phyloP scores from a whole-genome alignment of 2,797 vertebrate genomes.

The Protonibea diacanthus region DNA sequence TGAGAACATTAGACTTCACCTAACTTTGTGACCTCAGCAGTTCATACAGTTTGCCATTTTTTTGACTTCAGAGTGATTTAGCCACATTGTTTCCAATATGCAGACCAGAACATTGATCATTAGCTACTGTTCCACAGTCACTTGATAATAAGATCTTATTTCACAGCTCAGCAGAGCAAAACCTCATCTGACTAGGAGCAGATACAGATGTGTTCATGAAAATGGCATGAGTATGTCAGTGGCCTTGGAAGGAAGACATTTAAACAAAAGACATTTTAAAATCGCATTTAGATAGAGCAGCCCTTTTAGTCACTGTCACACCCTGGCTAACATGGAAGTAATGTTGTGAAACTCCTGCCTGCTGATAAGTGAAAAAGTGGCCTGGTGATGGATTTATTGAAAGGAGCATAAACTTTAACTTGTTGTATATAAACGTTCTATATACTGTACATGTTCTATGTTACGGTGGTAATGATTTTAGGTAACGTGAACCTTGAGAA shows the following conservation, averaged over 20 bases:
- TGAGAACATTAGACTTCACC: not conserved
- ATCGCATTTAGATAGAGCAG: not conserved
- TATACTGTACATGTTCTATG: not conserved
- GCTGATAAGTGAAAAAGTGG: not conserved
- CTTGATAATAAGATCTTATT: constrained; percentile 50
- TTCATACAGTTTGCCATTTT: not conserved
- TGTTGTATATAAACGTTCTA: not conserved
- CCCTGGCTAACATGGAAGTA: constrained; percentile 2
- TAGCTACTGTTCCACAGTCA: constrained; percentile 14
- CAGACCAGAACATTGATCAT: constrained; percentile 32
- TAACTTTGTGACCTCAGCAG: not conserved
- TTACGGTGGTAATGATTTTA: not conserved
- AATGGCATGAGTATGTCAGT: constrained; percentile 30
- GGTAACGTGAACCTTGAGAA: not conserved
- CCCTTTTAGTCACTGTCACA: not conserved
- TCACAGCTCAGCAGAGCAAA: constrained; percentile 66
- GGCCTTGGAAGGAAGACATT: constrained; percentile 21
- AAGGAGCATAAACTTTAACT: not conserved
- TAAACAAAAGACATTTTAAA: constrained; percentile 16
- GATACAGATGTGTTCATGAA: constrained; percentile 14
- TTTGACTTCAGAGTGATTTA: not conserved
- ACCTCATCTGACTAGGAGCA: constrained; percentile 32
- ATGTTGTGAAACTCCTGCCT: constrained; percentile 3
- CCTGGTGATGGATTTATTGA: not conserved
- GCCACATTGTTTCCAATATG: constrained; percentile 18